Evolutionary conservation across 1,140 invertebrate genomes (phyloP), one percentile per base, ranked within the genome.

Genomic region (Anadara kagoshimensis): DNA sequence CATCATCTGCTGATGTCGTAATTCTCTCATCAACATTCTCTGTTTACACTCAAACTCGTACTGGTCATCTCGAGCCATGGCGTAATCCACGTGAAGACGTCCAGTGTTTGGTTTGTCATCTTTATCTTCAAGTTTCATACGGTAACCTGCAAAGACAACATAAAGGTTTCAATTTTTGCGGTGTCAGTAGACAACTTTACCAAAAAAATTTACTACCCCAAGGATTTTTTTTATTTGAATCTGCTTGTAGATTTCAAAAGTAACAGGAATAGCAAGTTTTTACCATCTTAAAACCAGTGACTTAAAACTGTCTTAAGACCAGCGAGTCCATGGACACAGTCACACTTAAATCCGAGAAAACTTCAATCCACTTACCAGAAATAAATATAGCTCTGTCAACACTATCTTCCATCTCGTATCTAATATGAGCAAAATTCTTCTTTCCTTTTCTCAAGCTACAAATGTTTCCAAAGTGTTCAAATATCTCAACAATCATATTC

Each of bases 341-440:
- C n/a, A n/a, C n/a, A n/a, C n/a, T n/a, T n/a, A n/a, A n/a, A n/a
- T n/a, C n/a, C n/a, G n/a, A n/a, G 2, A 36, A 36, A 36, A 36
- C 29, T 36, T 36, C 5, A 36, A 22, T 65, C 8, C 22, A 20
- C 80, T 80, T 79, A 92, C 92, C 92, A 69, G 95, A 97, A 58
- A 97, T 90, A 85, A 93, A 94, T 78, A 98, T 94, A 10, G 96
- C 95, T 76, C 93, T 92, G 88, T 98, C 96, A 0, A 98, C 95
- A 85, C 93, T 95, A 14, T 91, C 91, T 86, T 97, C 95, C 77
- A 93, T 92, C 53, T 95, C 93, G 90, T 96, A 98, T 74, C 97
- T 91, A 84, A 98, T 96, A 80, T 98, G 97, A 87, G 96, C 97
- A 88, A 98, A 98, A 89, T 97, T 97, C 86, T 98, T 98, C 86